Evolutionary conservation across 1,140 invertebrate genomes (phyloP).

Genomic region (Mercenaria mercenaria): DNA sequence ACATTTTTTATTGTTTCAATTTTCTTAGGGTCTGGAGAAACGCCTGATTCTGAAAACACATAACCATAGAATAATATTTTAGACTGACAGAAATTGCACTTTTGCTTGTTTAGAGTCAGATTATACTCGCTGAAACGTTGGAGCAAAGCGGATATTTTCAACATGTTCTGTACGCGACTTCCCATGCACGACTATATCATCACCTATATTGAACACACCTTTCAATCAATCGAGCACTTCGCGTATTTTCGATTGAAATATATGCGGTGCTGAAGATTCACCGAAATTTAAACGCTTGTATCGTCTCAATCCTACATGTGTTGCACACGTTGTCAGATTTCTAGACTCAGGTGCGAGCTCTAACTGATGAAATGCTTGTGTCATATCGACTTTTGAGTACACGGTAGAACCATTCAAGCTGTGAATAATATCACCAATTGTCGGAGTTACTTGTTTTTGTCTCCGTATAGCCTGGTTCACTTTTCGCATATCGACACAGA

Average conservation of each 20-base stretch:
- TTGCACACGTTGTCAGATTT: slow-evolving; percentile 68
- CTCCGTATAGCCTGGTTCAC: slow-evolving; percentile 72
- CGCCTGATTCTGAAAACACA: too few relatives aligned
- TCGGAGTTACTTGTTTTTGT: slow-evolving; percentile 68
- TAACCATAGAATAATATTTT: not conserved
- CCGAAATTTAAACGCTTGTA: slow-evolving; percentile 41
- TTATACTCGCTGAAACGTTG: not conserved
- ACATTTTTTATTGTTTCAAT: too few relatives aligned
- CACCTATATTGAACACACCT: not conserved
- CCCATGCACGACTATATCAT: slow-evolving; percentile 25
- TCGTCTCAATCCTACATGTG: not conserved
- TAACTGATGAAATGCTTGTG: slow-evolving; percentile 70
- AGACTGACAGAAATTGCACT: not conserved
- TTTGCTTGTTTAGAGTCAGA: not conserved
- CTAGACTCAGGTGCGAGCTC: slow-evolving; percentile 55
- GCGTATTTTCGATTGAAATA: not conserved
- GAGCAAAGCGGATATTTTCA: not conserved
- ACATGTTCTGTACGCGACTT: not conserved
- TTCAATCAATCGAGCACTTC: not conserved
- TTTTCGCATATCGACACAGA: slow-evolving; percentile 77
- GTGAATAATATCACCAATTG: slow-evolving; percentile 74
- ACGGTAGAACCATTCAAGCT: slow-evolving; percentile 53
- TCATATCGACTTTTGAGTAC: slow-evolving; percentile 70
- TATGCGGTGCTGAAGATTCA: slow-evolving; percentile 29
- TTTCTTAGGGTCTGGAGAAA: too few relatives aligned